phyloP scores from a whole-genome alignment of 2,888 invertebrate genomes.

The Cetonia aurata region DNA sequence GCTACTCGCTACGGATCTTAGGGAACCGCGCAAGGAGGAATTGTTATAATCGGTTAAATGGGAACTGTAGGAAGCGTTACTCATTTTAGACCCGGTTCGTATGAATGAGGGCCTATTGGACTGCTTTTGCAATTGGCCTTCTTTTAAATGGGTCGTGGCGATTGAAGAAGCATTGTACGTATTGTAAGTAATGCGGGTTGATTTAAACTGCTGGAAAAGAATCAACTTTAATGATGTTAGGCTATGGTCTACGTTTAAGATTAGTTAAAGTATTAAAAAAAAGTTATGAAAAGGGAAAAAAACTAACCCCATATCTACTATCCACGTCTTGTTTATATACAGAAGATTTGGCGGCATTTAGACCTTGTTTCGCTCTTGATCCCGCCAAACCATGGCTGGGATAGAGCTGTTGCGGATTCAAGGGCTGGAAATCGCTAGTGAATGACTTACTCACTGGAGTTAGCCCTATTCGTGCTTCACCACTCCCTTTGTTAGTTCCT shows the following conservation, averaged over 20 bases:
- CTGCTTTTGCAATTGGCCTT: conserved; percentile 48
- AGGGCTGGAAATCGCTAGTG: conserved; percentile 54
- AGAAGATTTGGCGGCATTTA: conserved; percentile 54
- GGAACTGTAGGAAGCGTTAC: conserved; percentile 57
- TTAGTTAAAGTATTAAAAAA: conserved; percentile 37
- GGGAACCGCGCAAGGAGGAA: conserved; percentile 54
- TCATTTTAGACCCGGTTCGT: conserved; percentile 54
- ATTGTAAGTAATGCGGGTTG: conserved; percentile 55
- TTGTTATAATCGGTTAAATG: conserved; percentile 57
- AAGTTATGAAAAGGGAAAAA: conserved; percentile 28
- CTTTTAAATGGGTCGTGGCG: conserved; percentile 46
- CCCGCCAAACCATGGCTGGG: conserved; percentile 53
- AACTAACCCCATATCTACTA: conserved; percentile 58
- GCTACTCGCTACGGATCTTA: conserved; percentile 55
- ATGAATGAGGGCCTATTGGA: conserved; percentile 50
- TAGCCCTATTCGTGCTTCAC: conserved; percentile 51
- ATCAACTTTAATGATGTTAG: conserved; percentile 45
- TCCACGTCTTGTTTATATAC: conserved; percentile 56
- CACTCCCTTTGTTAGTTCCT: conserved; percentile 50
- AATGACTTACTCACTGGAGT: conserved; percentile 57
- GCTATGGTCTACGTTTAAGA: conserved; percentile 32
- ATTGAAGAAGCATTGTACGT: conserved; percentile 52
- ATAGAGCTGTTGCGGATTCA: conserved; percentile 55
- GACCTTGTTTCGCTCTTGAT: conserved; percentile 51
- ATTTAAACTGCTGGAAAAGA: conserved; percentile 54